Evolutionary conservation across 2,888 invertebrate genomes (phyloP).

Genomic region (Cetonia aurata): DNA sequence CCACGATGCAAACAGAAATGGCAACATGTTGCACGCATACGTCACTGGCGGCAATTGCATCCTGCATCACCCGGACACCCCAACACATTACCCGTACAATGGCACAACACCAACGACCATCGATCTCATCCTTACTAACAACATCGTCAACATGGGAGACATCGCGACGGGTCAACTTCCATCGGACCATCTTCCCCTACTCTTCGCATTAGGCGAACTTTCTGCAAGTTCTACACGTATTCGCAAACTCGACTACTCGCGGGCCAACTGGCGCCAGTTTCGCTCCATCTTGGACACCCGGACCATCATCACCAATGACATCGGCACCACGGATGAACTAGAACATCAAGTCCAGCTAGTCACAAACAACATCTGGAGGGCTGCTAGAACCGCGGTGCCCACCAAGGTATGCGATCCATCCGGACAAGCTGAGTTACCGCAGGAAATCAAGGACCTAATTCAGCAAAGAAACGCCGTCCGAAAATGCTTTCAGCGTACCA

Average conservation of each 20-base stretch:
- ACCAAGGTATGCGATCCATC: not conserved
- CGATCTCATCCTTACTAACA: too few relatives aligned
- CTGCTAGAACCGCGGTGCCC: not conserved
- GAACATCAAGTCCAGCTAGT: not conserved
- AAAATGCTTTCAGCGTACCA: not conserved
- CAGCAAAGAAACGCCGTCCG: not conserved
- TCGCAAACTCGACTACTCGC: not conserved
- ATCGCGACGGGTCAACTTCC: too few relatives aligned
- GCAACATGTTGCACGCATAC: too few relatives aligned
- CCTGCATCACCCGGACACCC: too few relatives aligned
- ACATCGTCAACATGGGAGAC: too few relatives aligned
- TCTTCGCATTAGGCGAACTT: not conserved
- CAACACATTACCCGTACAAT: too few relatives aligned
- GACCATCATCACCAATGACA: not conserved
- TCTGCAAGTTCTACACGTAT: too few relatives aligned
- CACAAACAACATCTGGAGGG: not conserved
- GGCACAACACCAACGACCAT: too few relatives aligned
- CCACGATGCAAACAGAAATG: too few relatives aligned
- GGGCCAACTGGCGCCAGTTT: not conserved
- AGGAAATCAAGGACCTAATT: not conserved
- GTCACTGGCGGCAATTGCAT: too few relatives aligned
- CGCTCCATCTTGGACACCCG: not conserved
- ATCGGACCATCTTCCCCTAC: not conserved
- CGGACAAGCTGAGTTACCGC: not conserved
- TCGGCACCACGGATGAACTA: not conserved